Conservation (phyloP, 2,888 invertebrate genomes). For the Sinohyriopsis cumingii region DNA sequence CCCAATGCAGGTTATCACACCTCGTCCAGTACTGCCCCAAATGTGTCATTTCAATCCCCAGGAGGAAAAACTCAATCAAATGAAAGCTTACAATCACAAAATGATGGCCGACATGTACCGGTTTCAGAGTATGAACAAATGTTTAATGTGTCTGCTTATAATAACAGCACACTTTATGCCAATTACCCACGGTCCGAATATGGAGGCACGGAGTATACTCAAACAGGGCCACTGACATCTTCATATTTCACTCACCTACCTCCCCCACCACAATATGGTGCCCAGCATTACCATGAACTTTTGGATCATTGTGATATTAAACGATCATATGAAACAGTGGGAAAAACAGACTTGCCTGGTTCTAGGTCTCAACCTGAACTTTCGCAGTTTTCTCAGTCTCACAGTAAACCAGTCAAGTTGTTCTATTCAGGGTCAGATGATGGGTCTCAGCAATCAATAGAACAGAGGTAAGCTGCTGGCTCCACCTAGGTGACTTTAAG, state of each 20-base stretch:
- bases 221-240: conserved; percentile 25
- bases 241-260: conserved; percentile 57
- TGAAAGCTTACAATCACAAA: too few species aligned
- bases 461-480: conserved; percentile 25
- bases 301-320: conserved; percentile 41
- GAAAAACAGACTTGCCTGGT: conserved; percentile 45
- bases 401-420: conserved; percentile 25
- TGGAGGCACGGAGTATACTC: conserved; percentile 4
- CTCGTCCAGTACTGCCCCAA: too few species aligned
- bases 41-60: too few species aligned
- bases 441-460: conserved; percentile 30
- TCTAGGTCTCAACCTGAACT: conserved; percentile 90
- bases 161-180: conserved; percentile 34
- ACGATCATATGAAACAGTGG: conserved; percentile 53
- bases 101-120: too few species aligned
- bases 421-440: conserved; percentile 38
- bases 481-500: background rate
- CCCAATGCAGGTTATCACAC: too few species aligned
- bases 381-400: conserved; percentile 75
- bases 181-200: conserved; percentile 30
- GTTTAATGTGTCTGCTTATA: conserved; percentile 30
- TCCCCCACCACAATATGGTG: conserved; percentile 67
- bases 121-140: too few species aligned
- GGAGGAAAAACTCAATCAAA: too few species aligned
- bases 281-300: conserved; percentile 29